Evolutionary conservation across 2,113 vertebrate species (phyloP).

Genomic region (Lepisosteus oculatus): DNA sequence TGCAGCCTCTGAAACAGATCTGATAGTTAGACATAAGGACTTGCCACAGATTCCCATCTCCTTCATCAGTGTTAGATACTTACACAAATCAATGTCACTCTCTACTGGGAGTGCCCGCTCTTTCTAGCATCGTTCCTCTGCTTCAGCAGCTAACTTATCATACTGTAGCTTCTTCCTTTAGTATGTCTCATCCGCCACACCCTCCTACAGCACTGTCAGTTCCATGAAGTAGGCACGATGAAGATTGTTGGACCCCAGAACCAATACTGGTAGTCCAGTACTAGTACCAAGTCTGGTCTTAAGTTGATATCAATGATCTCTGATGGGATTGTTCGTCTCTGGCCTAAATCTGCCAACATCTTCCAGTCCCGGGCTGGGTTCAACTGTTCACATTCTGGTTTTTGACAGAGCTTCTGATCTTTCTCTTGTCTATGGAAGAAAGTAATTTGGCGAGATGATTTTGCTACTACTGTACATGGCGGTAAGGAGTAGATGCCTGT

Average conservation of each 20-base stretch:
- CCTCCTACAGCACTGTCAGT: slow-evolving; percentile 2
- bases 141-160: not conserved
- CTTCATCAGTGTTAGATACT: not conserved
- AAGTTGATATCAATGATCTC: not conserved
- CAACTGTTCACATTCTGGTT: not conserved
- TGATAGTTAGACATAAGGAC: not conserved
- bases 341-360: not conserved
- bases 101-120: not conserved
- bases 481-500: too few species aligned
- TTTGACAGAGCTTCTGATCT: too few species aligned
- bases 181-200: not conserved
- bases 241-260: not conserved
- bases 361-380: slow-evolving; percentile 10
- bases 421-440: too few species aligned
- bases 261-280: too few species aligned
- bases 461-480: too few species aligned
- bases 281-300: not conserved
- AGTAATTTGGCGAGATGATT: too few species aligned
- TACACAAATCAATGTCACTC: slow-evolving; percentile 1
- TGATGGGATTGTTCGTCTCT: slow-evolving; percentile 1
- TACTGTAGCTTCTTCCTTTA: not conserved
- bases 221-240: not conserved
- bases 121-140: slow-evolving; percentile 4
- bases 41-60: not conserved
- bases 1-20: not conserved